A percentile compares a stretch with the other conserved stretches of the same genome.
phyloP scores from a whole-genome alignment of 2,888 invertebrate species.

The Spisula subtruncata region DNA sequence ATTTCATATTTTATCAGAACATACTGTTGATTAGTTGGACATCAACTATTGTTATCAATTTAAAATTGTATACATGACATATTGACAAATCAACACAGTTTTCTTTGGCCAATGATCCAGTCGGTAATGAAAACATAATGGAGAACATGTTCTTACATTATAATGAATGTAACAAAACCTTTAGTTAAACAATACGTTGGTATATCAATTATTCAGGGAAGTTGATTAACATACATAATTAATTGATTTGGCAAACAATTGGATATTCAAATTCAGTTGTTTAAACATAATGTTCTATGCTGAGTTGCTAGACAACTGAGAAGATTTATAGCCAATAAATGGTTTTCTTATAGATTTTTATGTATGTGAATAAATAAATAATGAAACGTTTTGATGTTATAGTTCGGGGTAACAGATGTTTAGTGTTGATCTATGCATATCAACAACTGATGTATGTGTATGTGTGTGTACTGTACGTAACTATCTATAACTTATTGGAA shows the following conservation, averaged over 20 bases:
- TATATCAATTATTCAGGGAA: constrained; percentile 4
- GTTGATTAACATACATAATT: background rate
- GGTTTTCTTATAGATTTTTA: background rate
- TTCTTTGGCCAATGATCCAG: no score
- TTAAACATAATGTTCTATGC: background rate
- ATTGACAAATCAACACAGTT: no score
- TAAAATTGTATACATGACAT: no score
- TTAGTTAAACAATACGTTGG: background rate
- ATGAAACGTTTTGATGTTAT: background rate
- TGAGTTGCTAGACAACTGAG: background rate
- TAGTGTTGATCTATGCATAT: background rate
- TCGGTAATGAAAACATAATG: no score
- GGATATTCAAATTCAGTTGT: background rate
- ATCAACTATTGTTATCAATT: no score
- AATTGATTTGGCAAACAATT: background rate
- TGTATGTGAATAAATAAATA: background rate
- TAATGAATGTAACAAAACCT: background rate
- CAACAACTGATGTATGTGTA: background rate
- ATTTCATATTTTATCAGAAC: no score
- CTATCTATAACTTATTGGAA: no score
- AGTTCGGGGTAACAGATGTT: constrained; percentile 8
- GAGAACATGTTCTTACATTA: no score
- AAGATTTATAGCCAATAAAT: background rate
- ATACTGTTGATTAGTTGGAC: no score
- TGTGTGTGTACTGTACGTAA: no score